Base-by-base conservation (phyloP, 2,113 vertebrate species). In the Oreochromis niloticus region DNA sequence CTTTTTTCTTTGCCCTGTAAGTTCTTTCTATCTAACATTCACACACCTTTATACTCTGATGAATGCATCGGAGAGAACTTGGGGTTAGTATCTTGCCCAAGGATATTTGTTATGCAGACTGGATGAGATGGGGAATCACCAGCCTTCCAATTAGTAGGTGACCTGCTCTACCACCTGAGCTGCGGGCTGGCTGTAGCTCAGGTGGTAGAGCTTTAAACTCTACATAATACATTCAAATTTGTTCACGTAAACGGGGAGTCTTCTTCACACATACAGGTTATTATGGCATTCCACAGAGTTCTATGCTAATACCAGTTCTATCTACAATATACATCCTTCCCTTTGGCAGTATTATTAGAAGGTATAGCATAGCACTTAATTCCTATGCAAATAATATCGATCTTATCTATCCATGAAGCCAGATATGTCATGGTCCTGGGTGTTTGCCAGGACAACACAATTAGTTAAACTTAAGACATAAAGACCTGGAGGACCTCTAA, bases 1-100 rank as follows among this genome's bases (percentile, higher is more conserved):
- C 9, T 61, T 61, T 4, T 0, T 59, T 32, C 8, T 34, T 34
- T 34, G 59, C 16, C 30, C 59, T 63, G 1, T 36, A 36, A 63
- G 9, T 19, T 19, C 30, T 63, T 63, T 36, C 34, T 34, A 34
- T 34, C 34, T 34, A 34, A 34, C 32, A 34, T 34, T 34, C 32
- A 34, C 32, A 34, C 32, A 8, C 34, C 7, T 36, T 36, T 6
- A 36, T 34, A 34, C 34, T 7, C 34, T 4, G 7, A 4, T 34
- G 34, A 4, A 34, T 34, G 34, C 34, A 7, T 34, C 6, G 34
- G 34, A 34, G 34, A 34, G 34, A 34, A 34, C 34, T 34, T 7
- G 34, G 34, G 34, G 34, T 34, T 34, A 34, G 34, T 7, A 34
- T 34, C 34, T 34, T 34, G 34, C 34, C 6, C 16, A 63, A 32